phyloP scores from a whole-genome alignment of 2,888 invertebrate genomes.

The Lochmaea crataegi region DNA sequence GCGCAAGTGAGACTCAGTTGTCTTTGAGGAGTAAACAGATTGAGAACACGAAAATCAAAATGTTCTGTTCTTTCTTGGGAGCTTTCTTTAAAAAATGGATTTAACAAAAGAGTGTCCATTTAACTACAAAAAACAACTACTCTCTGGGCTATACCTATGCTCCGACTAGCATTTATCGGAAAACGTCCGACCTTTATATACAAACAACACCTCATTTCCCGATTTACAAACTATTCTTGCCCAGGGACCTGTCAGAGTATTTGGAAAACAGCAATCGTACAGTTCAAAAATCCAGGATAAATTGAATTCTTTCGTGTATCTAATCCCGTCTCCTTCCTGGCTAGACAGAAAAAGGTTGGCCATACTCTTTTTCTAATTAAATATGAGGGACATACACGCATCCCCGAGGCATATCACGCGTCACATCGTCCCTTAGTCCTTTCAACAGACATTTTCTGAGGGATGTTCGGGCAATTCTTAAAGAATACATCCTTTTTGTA shows the following conservation, averaged over 20 bases:
- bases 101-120: too few species aligned
- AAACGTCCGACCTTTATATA: too few species aligned
- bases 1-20: too few species aligned
- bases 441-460: constrained; percentile 19
- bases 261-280: neutral
- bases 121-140: too few species aligned
- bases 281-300: neutral
- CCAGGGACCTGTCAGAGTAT: neutral
- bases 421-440: neutral
- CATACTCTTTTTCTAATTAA: constrained; percentile 14
- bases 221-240: too few species aligned
- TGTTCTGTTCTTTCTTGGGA: too few species aligned
- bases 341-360: neutral
- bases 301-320: neutral
- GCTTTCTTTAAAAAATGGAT: too few species aligned
- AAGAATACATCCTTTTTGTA: constrained; percentile 30
- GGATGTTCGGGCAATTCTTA: constrained; percentile 24
- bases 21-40: too few species aligned
- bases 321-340: neutral
- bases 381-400: constrained; percentile 4
- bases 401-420: constrained; percentile 13
- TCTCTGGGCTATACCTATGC: too few species aligned
- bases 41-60: too few species aligned
- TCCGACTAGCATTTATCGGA: too few species aligned
- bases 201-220: too few species aligned